Conservation (phyloP, 1,140 invertebrate genomes). For the Manduca sexta region DNA sequence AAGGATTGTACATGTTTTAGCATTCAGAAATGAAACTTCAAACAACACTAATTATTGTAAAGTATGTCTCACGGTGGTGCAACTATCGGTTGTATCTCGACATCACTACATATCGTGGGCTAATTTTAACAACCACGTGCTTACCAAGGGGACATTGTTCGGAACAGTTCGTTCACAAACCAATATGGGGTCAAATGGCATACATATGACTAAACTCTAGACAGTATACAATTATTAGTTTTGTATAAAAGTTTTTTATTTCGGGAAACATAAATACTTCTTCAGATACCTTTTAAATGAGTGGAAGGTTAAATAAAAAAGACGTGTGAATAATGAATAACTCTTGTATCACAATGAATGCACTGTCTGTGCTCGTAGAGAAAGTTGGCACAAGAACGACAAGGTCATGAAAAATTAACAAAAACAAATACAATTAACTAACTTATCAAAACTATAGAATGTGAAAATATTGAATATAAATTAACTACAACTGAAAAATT, state of each 20-base stretch:
- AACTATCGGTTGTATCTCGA: background rate
- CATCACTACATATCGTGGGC: constrained; percentile 28
- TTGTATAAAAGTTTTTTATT: too few species aligned
- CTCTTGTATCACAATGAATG: too few species aligned
- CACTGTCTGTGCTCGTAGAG: constrained; percentile 11
- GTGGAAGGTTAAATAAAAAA: too few species aligned
- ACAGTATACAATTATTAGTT: constrained; percentile 7
- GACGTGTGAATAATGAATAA: too few species aligned
- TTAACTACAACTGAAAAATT: constrained; percentile 29
- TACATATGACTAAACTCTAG: too few species aligned
- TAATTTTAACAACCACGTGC: constrained; percentile 57
- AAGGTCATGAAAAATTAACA: background rate
- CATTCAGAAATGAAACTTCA: too few species aligned
- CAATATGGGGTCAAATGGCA: constrained; percentile 55
- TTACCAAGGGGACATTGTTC: constrained; percentile 42
- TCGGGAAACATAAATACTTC: too few species aligned
- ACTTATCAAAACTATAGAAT: background rate
- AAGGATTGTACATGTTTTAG: too few species aligned
- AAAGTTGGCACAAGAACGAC: constrained; percentile 21
- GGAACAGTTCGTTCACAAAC: constrained; percentile 29
- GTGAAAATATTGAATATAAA: background rate
- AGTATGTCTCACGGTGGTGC: too few species aligned
- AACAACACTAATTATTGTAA: too few species aligned
- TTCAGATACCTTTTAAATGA: too few species aligned
- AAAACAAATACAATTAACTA: background rate